These are phyloP conservation scores for Pionites leucogaster DNA, from an alignment of 2,113 vertebrate genomes.

Conservation along the genomic window DNA sequence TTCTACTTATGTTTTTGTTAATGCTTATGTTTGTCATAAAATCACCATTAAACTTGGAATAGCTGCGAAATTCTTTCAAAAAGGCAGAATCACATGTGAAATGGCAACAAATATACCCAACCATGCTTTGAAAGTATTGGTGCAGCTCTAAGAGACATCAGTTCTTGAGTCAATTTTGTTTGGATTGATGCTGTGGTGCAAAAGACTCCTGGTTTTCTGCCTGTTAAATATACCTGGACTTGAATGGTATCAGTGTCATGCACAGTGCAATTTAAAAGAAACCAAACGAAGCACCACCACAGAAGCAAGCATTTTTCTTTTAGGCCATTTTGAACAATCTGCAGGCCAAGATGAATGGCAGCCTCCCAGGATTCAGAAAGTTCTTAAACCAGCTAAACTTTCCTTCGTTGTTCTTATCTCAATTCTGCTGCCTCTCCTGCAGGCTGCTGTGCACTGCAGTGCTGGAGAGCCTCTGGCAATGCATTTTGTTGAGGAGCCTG, in stretches of 20 bases:
- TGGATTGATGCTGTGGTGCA: neutral
- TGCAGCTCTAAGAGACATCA: neutral
- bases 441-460: neutral
- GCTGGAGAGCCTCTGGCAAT: slow-evolving; percentile 29
- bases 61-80: neutral
- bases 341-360: neutral
- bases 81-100: neutral
- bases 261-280: neutral
- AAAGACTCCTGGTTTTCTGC: neutral
- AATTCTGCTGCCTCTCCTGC: neutral
- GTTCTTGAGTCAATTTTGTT: neutral
- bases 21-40: neutral
- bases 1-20: neutral
- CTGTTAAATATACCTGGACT: neutral
- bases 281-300: neutral
- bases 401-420: neutral
- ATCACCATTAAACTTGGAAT: neutral
- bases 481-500: neutral
- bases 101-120: neutral
- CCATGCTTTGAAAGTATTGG: neutral
- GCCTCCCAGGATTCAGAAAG: neutral
- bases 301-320: neutral
- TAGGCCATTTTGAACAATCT: neutral
- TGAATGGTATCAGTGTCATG: neutral
- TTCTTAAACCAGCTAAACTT: neutral